phyloP scores from a whole-genome alignment of 2,797 vertebrate species.

The Silurus aristotelis region DNA sequence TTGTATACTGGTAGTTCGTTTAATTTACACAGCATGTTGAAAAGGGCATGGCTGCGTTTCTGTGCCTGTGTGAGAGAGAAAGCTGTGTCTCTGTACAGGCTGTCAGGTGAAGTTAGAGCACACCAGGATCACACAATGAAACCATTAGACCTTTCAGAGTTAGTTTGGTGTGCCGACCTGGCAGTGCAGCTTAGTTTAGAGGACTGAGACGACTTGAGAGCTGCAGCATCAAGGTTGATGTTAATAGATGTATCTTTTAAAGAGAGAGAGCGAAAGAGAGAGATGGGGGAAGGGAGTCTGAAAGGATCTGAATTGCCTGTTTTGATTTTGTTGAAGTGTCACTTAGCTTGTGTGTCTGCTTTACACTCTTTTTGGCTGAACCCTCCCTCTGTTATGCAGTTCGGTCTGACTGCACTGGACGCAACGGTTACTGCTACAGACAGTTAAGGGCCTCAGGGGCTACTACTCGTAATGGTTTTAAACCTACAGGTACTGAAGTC shows the following conservation, averaged over 20 bases:
- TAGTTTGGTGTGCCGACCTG: conserved; percentile 6
- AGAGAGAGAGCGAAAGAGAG: not conserved
- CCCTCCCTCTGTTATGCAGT: conserved; percentile 78
- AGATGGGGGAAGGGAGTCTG: not conserved
- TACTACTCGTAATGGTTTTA: conserved; percentile 92
- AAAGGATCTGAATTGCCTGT: conserved; percentile 54
- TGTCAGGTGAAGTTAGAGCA: conserved; percentile 24
- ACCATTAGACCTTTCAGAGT: conserved; percentile 18
- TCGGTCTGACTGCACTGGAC: conserved; percentile 95
- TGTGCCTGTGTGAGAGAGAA: conserved; percentile 9
- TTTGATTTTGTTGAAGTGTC: not conserved
- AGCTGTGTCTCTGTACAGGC: conserved; percentile 48
- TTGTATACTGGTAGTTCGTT: conserved; percentile 3
- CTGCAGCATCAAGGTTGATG: conserved; percentile 8
- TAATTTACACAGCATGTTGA: conserved; percentile 29
- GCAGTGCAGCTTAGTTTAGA: not conserved
- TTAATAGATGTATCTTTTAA: not conserved
- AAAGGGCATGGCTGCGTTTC: conserved; percentile 13
- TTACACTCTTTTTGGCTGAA: conserved; percentile 81
- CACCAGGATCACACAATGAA: not conserved
- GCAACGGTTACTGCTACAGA: conserved; percentile 93
- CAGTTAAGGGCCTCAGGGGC: conserved; percentile 95
- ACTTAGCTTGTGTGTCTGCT: conserved; percentile 70
- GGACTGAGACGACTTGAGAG: not conserved
- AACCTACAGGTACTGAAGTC: conserved; percentile 91